A percentile compares a stretch with the other conserved stretches of the same genome.
phyloP scores from a whole-genome alignment of 2,797 vertebrate genomes.

The Phoeniculus purpureus region DNA sequence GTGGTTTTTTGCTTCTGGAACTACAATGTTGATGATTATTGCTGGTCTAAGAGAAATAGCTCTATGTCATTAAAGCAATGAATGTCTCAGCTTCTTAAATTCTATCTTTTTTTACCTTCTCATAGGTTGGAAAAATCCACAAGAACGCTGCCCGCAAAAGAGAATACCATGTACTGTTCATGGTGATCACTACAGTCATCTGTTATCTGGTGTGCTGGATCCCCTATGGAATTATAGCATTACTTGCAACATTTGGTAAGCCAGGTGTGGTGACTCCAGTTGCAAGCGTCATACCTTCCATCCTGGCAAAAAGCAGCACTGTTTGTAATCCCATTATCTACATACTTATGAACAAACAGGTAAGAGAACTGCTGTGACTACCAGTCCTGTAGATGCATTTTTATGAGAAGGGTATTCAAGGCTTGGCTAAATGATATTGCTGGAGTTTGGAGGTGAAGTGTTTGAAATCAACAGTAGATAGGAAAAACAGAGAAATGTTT shows the following conservation, averaged over 20 bases:
- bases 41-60: not conserved
- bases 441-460: not conserved
- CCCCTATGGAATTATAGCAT: constrained; percentile 85
- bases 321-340: constrained; percentile 90
- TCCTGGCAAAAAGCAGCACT: constrained; percentile 89
- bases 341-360: constrained; percentile 90
- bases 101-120: not conserved
- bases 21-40: not conserved
- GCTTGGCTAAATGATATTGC: not conserved
- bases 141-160: constrained; percentile 82
- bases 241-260: constrained; percentile 86
- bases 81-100: not conserved
- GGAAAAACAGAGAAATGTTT: not conserved
- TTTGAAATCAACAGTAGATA: not conserved
- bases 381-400: not conserved
- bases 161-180: constrained; percentile 85
- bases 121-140: constrained; percentile 84
- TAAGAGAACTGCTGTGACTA: constrained; percentile 54
- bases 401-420: not conserved
- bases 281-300: constrained; percentile 83
- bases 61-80: not conserved
- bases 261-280: constrained; percentile 82
- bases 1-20: not conserved
- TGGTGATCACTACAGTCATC: constrained; percentile 85
- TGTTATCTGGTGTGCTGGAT: constrained; percentile 87